Base-by-base conservation (phyloP, 1,140 invertebrate genomes). In the Drosophila santomea region DNA sequence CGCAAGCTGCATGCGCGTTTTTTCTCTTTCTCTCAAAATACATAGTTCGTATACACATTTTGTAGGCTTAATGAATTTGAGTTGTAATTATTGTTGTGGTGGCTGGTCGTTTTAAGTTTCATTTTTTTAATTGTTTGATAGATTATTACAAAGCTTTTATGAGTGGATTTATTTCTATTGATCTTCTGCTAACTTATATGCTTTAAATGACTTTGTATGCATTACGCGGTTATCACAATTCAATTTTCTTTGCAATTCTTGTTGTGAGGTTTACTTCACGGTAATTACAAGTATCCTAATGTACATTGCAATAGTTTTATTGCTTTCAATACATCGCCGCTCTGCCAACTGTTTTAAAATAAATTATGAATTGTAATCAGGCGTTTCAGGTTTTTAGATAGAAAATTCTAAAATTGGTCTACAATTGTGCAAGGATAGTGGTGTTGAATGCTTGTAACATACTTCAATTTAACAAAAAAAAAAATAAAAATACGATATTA, bases 1-100 rank as follows among this genome's bases (percentile, higher is more conserved):
- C 80, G 76, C 84, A 86, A 88, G 83, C 75, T 71, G 55, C 84
- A 89, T 84, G 84, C 85, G 96, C 56, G 90, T 86, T 81, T 69
- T 82, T 91, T 80, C 81, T 91, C 89, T 92, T 20, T 20, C 88
- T 92, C 93, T 91, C 93, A 44, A 36, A 43, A 50, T 74, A 54
- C 60, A 54, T 52, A 15, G 41, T 36, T 32, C 28, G 10, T 55
- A 15, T 74, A 62, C 38, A 11, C 43, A 25, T 43, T 57, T 50
- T 17, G 43, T 36, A 35, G 41, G 63, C 39, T 55, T 11, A 35
- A 45, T 17, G 39, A 57, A 12, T 41, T 43, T 39, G 50, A 45
- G 32, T 38, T 69, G 12, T 28, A 41, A 45, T 43, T 38, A 20
- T 51, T 44, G 39, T 45, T 12, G 45, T 52, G 36, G 71, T 32